Evolutionary conservation across 2,113 vertebrate genomes (phyloP).

Genomic region (Lucifuga dentata): DNA sequence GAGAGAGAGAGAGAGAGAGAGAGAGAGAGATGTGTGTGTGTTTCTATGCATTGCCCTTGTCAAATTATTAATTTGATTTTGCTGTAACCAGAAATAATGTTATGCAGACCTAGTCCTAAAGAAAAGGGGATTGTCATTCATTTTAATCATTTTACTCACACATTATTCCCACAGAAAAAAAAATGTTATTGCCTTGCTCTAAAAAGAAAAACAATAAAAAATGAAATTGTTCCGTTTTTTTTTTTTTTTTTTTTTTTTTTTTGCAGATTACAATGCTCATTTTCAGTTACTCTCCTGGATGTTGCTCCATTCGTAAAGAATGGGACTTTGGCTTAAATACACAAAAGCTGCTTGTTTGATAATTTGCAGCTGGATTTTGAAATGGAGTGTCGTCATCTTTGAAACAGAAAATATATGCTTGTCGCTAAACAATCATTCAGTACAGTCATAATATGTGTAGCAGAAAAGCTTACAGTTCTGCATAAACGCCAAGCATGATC

Average conservation of each 20-base stretch:
- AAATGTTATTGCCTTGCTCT: background rate
- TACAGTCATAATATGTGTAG: constrained; percentile 19
- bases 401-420: constrained; percentile 41
- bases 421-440: constrained; percentile 38
- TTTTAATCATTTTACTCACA: constrained; percentile 10
- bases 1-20: constrained; percentile 14
- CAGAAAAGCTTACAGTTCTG: background rate
- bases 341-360: constrained; percentile 51
- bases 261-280: background rate
- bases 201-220: constrained; percentile 22
- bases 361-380: constrained; percentile 35
- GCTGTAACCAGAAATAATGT: constrained; percentile 59
- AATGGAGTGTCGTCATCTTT: constrained; percentile 35
- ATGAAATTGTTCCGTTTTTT: background rate
- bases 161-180: constrained; percentile 23
- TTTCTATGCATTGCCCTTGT: constrained; percentile 29
- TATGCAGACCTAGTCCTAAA: constrained; percentile 53
- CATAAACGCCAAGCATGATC: constrained; percentile 13
- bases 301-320: background rate
- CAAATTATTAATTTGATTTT: constrained; percentile 58
- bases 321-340: constrained; percentile 25
- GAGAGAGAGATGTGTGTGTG: constrained; percentile 37
- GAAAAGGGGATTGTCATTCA: constrained; percentile 23
- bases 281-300: background rate
- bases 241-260: too few species aligned